Conservation (phyloP, 64 coral and sea anemone species). For the Hydrozoanthus tunicans region DNA sequence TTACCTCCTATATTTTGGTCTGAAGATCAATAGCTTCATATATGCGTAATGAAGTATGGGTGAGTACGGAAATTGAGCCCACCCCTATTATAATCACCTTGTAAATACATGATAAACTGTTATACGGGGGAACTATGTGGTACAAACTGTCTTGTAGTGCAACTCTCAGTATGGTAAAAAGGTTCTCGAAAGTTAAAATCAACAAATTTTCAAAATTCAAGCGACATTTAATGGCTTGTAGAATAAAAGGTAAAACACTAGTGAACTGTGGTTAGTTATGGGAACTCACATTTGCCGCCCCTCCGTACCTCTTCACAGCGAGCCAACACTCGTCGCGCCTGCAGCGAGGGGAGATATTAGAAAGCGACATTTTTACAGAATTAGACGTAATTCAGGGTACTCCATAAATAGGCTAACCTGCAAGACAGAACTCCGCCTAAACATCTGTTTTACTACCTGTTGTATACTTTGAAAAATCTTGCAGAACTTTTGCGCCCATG, state of each 20-base stretch:
- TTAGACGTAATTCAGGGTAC: neutral
- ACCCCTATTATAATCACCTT: too few relatives aligned
- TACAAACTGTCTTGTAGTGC: too few relatives aligned
- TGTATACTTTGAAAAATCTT: neutral
- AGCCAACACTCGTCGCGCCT: slow-evolving; percentile 16
- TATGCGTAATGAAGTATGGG: too few relatives aligned
- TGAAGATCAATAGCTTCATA: too few relatives aligned
- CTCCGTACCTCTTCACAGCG: slow-evolving; percentile 11
- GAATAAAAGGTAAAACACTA: neutral
- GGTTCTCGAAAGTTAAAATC: too few relatives aligned
- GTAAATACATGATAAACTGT: too few relatives aligned
- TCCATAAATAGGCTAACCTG: neutral
- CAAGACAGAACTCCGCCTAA: slow-evolving; percentile 33
- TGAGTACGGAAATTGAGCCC: too few relatives aligned
- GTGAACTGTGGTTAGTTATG: neutral
- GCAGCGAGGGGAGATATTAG: neutral
- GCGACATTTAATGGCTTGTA: neutral
- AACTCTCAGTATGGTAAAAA: too few relatives aligned
- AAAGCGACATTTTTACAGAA: neutral
- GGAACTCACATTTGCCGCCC: slow-evolving; percentile 46
- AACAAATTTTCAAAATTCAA: too few relatives aligned
- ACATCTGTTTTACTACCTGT: neutral
- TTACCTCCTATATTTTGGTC: too few relatives aligned
- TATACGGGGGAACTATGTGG: too few relatives aligned
- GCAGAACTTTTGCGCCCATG: neutral